Evolutionary conservation across 2,888 invertebrate genomes (phyloP), one percentile per base, ranked within the genome.

Genomic region (Epinotia brunnichana): DNA sequence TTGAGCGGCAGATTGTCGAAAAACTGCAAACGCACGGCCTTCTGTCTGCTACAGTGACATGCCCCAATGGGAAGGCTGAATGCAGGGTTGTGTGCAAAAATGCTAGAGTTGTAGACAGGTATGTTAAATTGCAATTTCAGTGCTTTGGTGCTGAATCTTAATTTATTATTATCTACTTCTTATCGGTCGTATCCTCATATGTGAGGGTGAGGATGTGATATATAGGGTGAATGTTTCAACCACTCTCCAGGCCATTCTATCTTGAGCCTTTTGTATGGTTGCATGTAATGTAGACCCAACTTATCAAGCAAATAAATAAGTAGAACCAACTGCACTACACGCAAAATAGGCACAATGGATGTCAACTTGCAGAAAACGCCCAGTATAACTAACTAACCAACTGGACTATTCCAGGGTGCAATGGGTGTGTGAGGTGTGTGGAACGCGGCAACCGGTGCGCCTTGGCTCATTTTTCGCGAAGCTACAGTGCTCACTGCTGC

Each of bases 401-500:
- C 9, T 29, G 74, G 17, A 63, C 15, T 53, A 13, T 51, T 85
- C 83, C 51, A 92, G 92, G 77, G 80, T 90, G 2, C 92, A 92
- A 74, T 93, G 92, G 92, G 76, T 81, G n/a, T 93, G 93, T 76
- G 84, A 86, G 29, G 81, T 82, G 0, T 93, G 93, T 78, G 83
- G 85, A 1, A 88, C 85, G 60, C 83, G 83, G 60, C 88, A 85
- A 74, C 87, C 92, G 0, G 86, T 93, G n/a, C 83, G 92, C 24
- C 81, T 81, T 0, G 87, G 88, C 0, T 95, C 95, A 0, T 95
- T 95, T 78, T 95, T 96, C 81, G 86, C 93, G n/a, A 91, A 94
- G 57, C 85, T 95, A 17, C 95, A 94, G 77, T 95, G 96, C 81
- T 94, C 94, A 70, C 87, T 96, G 63, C 90, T 94, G 74, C 94